Base-by-base conservation (phyloP, 2,888 invertebrate genomes). In the Chironomus tentans region DNA sequence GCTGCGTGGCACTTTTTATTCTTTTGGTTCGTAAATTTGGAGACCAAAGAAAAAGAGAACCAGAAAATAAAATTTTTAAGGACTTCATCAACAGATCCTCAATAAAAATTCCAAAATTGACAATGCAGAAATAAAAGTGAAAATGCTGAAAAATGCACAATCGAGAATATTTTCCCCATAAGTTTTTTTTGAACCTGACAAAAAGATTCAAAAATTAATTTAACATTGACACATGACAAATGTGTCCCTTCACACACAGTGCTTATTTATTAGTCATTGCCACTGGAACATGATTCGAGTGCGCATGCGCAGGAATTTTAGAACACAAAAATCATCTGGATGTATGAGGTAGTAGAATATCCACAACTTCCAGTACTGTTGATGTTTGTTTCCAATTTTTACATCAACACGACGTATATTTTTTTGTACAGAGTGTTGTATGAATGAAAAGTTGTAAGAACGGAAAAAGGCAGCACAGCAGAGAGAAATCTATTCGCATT, bases 241-340 rank as follows among this genome's bases (percentile, higher is more conserved):
- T 38, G 38, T 38, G 38, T 38, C 38, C 38, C 4, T 38, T 38
- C 38, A 38, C 38, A 38, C 38, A 38, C 38, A 38, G 10, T 38
- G 38, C 38, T 38, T 38, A 38, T 38, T 38, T 38, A 38, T 38
- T 38, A 38, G 38, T 38, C 38, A 56, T 56, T 56, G 56, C n/a
- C 56, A 56, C 18, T 56, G 56, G 56, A 56, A 56, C 5, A 0
- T 56, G 56, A 56, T 38, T 18, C 6, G 6, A 56, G 4, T 38
- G 38, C 10, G 18, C 56, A 56, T 65, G 65, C 65, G 65, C 65
- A 62, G 18, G 62, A 21, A 18, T 62, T 38, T 62, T 62, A 62
- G 62, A 21, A 62, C 62, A 56, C n/a, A 56, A 15, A 15, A 65
- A 65, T 65, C 65, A 65, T 65, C 65, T 65, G 65, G 65, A 65